phyloP scores from a whole-genome alignment of 2,113 vertebrate species.

The Willisornis vidua region DNA sequence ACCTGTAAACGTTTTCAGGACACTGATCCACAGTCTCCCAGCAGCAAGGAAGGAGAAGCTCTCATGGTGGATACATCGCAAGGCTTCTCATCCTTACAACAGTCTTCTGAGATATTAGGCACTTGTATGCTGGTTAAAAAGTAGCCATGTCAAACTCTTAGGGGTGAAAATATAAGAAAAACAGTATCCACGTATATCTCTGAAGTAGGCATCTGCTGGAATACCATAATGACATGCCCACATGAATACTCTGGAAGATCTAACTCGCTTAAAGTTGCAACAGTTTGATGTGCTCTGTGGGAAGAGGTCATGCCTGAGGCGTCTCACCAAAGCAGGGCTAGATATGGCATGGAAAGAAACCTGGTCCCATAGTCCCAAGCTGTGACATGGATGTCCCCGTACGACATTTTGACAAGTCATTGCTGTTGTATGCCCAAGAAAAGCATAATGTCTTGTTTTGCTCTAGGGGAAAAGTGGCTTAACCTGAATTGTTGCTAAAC shows the following conservation, averaged over 20 bases:
- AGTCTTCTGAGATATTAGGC: not conserved
- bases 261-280: not conserved
- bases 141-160: not conserved
- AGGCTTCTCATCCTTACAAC: not conserved
- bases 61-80: not conserved
- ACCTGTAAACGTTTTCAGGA: not conserved
- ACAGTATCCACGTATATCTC: not conserved
- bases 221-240: not conserved
- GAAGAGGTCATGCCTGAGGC: not conserved
- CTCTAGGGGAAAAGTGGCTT: not conserved
- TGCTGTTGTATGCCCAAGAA: not conserved
- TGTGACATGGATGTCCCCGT: fast-evolving
- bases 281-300: not conserved
- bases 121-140: not conserved
- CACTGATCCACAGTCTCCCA: not conserved
- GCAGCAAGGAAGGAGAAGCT: not conserved
- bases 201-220: not conserved
- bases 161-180: not conserved
- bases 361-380: not conserved
- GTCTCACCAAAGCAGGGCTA: not conserved
- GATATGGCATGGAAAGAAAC: not conserved
- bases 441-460: not conserved
- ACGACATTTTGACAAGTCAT: not conserved
- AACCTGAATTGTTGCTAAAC: not conserved
- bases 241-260: not conserved